Base-by-base conservation (phyloP, 2,888 invertebrate species). In the Marasmarcha lunaedactyla region DNA sequence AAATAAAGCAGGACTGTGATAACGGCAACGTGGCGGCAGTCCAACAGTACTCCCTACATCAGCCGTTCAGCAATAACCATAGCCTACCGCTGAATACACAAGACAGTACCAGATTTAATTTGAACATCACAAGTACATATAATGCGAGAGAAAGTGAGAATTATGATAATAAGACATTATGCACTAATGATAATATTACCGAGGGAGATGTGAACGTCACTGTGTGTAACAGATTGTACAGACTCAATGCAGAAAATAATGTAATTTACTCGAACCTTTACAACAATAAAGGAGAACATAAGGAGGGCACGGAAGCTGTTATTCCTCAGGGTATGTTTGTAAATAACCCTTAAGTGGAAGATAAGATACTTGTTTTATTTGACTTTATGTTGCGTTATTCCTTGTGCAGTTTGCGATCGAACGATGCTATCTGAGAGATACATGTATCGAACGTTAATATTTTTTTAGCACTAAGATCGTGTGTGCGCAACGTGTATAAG, bases 201-300 rank as follows among this genome's bases (percentile, higher is more conserved):
- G 62, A 54, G 45, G 46, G 50, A 33, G 64, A 62, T 40, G 50
- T 61, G 33, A 26, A 37, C 15, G 2, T 30, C 3, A 49, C 49
- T 43, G 69, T 79, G 48, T 81, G 69, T 52, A 79, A 81, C 50
- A 63, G 51, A 44, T 77, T 73, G 45, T 81, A 74, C 48, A 59
- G 64, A 49, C 60, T 79, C 46, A 71, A 70, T 50, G 57, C 55
- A 39, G 57, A 59, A 42, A 66, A 62, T 40, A 61, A 59, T 48
- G 49, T 54, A 42, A 56, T 56, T 44, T 54, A 54, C 42, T 45
- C 46, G 15, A 56, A 51, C 38, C 46, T 47, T 39, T 47, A 47
- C 45, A 58, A 52, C 49, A 55, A 51, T 36, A 49, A 56, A 49
- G 38, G 51, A 37, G 47, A 47, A 55, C 70, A 59, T 51, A 64